These are phyloP conservation scores for Chymomyza fuscimana DNA, from an alignment of 2,888 invertebrate genomes.

Conservation along the genomic window DNA sequence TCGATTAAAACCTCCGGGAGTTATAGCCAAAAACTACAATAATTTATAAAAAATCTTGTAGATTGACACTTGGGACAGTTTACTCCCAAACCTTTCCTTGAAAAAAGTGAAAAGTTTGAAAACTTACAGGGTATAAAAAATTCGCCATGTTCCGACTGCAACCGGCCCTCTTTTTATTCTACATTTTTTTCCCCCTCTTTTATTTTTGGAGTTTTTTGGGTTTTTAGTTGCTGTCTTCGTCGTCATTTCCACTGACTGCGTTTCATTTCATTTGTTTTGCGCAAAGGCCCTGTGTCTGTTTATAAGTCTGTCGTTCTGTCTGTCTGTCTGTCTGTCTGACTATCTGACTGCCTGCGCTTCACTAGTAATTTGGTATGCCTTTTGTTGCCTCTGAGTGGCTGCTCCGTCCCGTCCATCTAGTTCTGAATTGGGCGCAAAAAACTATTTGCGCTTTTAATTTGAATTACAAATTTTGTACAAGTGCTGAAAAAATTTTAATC, in stretches of 20 bases:
- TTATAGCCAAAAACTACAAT: no score
- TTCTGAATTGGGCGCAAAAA: slow-evolving; percentile 20
- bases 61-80: no score
- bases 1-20: no score
- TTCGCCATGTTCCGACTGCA: background rate
- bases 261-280: slow-evolving; percentile 58
- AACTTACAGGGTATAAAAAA: no score
- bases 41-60: no score
- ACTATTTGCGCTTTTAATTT: slow-evolving; percentile 69
- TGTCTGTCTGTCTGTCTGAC: slow-evolving; percentile 6
- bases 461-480: slow-evolving; percentile 68
- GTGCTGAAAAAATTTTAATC: slow-evolving; percentile 56
- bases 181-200: slow-evolving; percentile 34
- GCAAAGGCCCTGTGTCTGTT: background rate
- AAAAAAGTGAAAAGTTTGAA: no score
- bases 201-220: slow-evolving; percentile 2
- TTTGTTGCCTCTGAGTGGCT: slow-evolving; percentile 45
- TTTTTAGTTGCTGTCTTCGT: slow-evolving; percentile 47
- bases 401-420: background rate
- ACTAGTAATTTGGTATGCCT: slow-evolving; percentile 69
- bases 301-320: background rate
- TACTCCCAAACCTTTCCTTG: no score
- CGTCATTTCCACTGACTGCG: slow-evolving; percentile 72
- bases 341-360: slow-evolving; percentile 46
- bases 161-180: slow-evolving; percentile 14